Evolutionary conservation across 1,140 invertebrate species (phyloP), one percentile per base, ranked within the genome.

Genomic region (Meloidogyne chitwoodi): DNA sequence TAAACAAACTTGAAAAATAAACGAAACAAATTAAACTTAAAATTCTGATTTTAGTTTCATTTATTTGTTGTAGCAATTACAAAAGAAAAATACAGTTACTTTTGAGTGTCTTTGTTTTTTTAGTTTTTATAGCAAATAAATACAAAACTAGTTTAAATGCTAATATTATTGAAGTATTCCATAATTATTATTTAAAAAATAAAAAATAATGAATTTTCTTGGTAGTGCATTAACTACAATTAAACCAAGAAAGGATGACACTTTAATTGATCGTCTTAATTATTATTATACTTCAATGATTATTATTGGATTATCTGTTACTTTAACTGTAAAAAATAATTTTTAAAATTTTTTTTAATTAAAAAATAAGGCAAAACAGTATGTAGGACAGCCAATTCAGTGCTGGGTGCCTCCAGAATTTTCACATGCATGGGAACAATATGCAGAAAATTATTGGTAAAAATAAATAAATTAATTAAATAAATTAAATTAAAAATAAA

Each of bases 211-310:
- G 82, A 83, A 83, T 79, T 70, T 83, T 61, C 69, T 83, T 8
- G 75, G 77, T 14, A 68, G 68, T 41, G 77, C 78, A n/a, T 48
- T 83, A n/a, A 77, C 74, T 26, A 74, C 74, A n/a, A 81, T 83
- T 26, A 83, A 84, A 67, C 83, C 83, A 12, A 77, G 83, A 14
- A 86, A 88, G 71, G 89, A 90, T 81, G 89, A 90, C 80, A 88
- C 89, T 68, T 81, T 89, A 22, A 84, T 89, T 61, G 89, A 90
- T 80, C 82, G 89, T 48, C 79, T 90, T 16, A 89, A 89, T 79
- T 89, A 90, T 81, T 87, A 89, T 67, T 90, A 89, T 80, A 89
- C 89, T 2, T 87, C 88, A 14, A 84, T 88, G 27, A 87, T 90
- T 8, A 86, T 90, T 27, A 87, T 90, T 38, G 87, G 88, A 41